These are phyloP conservation scores for Hippocampus abdominalis DNA, from an alignment of 2,113 vertebrate genomes.

Conservation along the genomic window DNA sequence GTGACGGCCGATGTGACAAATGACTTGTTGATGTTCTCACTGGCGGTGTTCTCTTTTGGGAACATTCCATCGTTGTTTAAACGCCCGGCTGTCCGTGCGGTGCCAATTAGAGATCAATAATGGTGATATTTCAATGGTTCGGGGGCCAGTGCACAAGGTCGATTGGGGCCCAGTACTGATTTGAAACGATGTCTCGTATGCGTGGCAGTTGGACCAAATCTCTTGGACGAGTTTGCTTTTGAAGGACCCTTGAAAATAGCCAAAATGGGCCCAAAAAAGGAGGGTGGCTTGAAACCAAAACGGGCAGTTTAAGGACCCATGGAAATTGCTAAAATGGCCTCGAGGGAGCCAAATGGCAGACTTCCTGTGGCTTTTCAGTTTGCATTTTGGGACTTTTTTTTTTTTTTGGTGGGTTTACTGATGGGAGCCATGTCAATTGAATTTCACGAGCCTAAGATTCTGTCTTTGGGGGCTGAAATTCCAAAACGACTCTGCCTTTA, in stretches of 20 bases:
- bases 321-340: background rate
- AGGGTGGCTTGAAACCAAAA: background rate
- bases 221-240: background rate
- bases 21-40: background rate
- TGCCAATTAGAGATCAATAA: slow-evolving; percentile 61
- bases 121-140: slow-evolving; percentile 32
- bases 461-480: too few relatives aligned
- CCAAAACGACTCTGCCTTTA: too few relatives aligned
- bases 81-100: slow-evolving; percentile 6
- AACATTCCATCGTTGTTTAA: background rate
- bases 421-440: too few relatives aligned
- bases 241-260: background rate
- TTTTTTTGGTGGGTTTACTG: too few relatives aligned
- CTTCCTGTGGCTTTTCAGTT: background rate
- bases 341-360: background rate
- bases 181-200: slow-evolving; percentile 9
- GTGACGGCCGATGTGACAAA: background rate
- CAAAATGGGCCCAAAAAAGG: background rate
- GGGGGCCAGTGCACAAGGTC: slow-evolving; percentile 31
- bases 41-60: background rate
- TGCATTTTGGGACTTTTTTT: background rate
- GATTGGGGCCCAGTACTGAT: slow-evolving; percentile 47
- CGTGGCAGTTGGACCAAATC: background rate
- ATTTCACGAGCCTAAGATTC: too few relatives aligned
- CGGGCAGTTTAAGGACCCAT: background rate